Conservation (phyloP, 2,888 invertebrate species). For the Fragum whitleyi region DNA sequence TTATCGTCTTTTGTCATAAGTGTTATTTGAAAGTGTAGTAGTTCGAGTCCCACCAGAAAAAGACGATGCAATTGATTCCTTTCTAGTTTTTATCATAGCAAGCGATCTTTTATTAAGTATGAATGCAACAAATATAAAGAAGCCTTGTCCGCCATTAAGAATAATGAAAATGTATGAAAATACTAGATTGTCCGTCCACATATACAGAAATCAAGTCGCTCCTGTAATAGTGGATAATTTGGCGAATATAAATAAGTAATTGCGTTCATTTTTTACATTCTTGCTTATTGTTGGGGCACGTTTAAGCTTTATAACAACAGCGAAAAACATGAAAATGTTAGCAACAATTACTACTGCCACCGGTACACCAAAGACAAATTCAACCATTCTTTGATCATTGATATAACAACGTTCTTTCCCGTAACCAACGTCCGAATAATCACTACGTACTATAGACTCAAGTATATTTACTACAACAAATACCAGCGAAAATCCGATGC, state of each 20-base stretch:
- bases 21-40: too few species aligned
- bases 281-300: background rate
- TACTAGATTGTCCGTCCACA: constrained; percentile 31
- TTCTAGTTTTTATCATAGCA: constrained; percentile 14
- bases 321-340: constrained; percentile 42
- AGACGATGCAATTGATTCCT: background rate
- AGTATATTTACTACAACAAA: background rate
- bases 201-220: constrained; percentile 44
- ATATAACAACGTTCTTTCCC: constrained; percentile 45
- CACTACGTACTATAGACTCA: constrained; percentile 5
- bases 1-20: too few species aligned
- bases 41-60: background rate
- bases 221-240: constrained; percentile 53
- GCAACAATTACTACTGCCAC: constrained; percentile 26
- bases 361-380: constrained; percentile 44
- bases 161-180: constrained; percentile 57
- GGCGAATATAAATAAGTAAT: constrained; percentile 41
- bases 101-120: constrained; percentile 18
- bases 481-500: background rate
- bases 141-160: constrained; percentile 50
- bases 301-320: constrained; percentile 23
- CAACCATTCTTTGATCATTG: constrained; percentile 32
- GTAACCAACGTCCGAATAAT: constrained; percentile 34
- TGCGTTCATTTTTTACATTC: constrained; percentile 41
- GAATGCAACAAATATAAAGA: constrained; percentile 48